phyloP scores from a whole-genome alignment of 2,113 vertebrate species.

The Vicugna pacos region DNA sequence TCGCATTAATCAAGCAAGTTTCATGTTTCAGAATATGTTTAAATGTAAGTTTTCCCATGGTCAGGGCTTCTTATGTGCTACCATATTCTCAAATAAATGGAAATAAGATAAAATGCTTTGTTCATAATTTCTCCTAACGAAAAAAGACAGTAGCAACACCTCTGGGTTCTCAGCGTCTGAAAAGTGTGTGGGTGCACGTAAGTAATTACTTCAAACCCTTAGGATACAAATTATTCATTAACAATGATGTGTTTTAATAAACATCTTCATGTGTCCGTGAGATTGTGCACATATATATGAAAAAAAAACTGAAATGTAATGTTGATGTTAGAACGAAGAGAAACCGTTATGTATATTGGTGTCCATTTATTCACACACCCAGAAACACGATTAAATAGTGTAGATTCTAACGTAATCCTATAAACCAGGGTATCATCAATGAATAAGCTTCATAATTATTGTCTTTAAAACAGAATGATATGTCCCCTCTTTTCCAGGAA shows the following conservation, averaged over 20 bases:
- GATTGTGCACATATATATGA: not conserved
- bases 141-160: not conserved
- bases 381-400: not conserved
- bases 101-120: not conserved
- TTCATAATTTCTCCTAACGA: not conserved
- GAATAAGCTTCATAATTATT: not conserved
- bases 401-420: not conserved
- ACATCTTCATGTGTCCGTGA: not conserved
- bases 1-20: slow-evolving; percentile 32
- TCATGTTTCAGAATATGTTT: slow-evolving; percentile 20
- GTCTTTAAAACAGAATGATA: not conserved
- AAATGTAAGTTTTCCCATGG: not conserved
- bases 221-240: not conserved
- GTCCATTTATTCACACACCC: not conserved
- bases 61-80: not conserved
- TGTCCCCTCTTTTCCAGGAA: not conserved
- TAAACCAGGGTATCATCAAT: not conserved
- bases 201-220: not conserved
- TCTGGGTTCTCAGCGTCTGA: not conserved
- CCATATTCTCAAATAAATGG: not conserved
- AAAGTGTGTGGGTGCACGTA: not conserved
- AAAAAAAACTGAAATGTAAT: not conserved
- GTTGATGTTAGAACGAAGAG: not conserved
- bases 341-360: not conserved
- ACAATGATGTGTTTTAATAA: not conserved